A percentile compares a stretch with the other conserved stretches of the same genome.
Conservation (phyloP, 1,140 invertebrate species). For the Drosophila aff. region DNA sequence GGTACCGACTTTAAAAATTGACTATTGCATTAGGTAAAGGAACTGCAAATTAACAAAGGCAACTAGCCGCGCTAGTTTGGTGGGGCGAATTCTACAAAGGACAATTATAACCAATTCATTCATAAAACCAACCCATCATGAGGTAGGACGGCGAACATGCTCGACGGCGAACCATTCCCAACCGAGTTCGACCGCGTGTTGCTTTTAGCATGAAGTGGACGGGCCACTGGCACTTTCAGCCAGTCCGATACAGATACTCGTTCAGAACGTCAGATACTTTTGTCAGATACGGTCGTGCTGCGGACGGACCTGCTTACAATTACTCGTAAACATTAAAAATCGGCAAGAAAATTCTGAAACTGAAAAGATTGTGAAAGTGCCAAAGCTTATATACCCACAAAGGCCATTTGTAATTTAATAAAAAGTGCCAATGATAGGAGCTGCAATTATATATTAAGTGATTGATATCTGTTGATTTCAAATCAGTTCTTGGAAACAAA, state of each 20-base stretch:
- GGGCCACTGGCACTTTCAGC: slow-evolving; percentile 29
- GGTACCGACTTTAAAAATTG: too few relatives aligned
- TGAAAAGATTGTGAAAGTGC: slow-evolving; percentile 19
- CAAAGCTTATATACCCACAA: slow-evolving; percentile 5
- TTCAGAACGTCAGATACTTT: slow-evolving; percentile 57
- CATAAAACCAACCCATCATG: slow-evolving; percentile 51
- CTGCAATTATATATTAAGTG: slow-evolving; percentile 14
- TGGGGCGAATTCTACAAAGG: background rate
- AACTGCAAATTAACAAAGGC: too few relatives aligned
- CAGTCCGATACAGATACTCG: slow-evolving; percentile 25
- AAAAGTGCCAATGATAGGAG: slow-evolving; percentile 19
- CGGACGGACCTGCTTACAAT: slow-evolving; percentile 42
- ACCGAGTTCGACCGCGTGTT: slow-evolving; percentile 73
- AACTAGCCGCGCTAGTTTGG: background rate
- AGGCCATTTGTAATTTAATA: background rate
- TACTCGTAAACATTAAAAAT: slow-evolving; percentile 22
- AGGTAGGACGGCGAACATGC: slow-evolving; percentile 48
- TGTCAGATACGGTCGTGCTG: slow-evolving; percentile 53
- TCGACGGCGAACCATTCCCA: slow-evolving; percentile 25
- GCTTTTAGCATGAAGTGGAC: slow-evolving; percentile 70
- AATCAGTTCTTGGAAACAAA: slow-evolving; percentile 35
- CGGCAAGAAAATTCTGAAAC: slow-evolving; percentile 13
- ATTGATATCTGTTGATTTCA: slow-evolving; percentile 37
- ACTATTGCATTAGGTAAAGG: background rate
- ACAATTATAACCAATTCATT: slow-evolving; percentile 46